phyloP scores from a whole-genome alignment of 2,113 vertebrate species.

The Semnopithecus entellus region DNA sequence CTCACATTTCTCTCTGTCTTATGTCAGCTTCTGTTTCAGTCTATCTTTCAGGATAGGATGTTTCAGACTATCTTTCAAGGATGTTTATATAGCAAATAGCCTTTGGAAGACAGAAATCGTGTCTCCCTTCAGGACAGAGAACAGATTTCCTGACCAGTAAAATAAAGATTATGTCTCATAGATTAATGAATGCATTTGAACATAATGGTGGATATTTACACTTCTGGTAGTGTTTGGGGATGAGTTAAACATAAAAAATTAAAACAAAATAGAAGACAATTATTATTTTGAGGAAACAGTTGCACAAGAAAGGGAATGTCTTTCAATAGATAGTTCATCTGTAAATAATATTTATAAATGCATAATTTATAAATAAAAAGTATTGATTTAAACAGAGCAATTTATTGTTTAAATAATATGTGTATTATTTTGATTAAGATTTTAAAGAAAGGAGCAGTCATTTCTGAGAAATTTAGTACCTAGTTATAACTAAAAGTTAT shows the following conservation, averaged over 20 bases:
- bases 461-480: background rate
- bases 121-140: background rate
- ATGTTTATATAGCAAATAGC: background rate
- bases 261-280: background rate
- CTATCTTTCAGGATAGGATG: background rate
- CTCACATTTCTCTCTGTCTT: background rate
- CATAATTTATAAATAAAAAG: background rate
- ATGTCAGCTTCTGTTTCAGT: background rate
- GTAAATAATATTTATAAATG: background rate
- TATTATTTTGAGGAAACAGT: constrained; percentile 4
- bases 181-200: background rate
- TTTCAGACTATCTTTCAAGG: background rate
- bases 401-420: background rate
- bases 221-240: background rate
- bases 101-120: background rate
- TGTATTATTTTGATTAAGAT: background rate
- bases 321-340: background rate
- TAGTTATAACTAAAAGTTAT: background rate
- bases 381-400: background rate
- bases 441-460: background rate
- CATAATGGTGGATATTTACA: background rate
- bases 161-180: background rate
- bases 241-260: background rate
- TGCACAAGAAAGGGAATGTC: background rate
- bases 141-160: background rate